These are phyloP conservation scores for Eudasyphora cyanicolor DNA, from an alignment of 2,888 invertebrate species.

Conservation along the genomic window DNA sequence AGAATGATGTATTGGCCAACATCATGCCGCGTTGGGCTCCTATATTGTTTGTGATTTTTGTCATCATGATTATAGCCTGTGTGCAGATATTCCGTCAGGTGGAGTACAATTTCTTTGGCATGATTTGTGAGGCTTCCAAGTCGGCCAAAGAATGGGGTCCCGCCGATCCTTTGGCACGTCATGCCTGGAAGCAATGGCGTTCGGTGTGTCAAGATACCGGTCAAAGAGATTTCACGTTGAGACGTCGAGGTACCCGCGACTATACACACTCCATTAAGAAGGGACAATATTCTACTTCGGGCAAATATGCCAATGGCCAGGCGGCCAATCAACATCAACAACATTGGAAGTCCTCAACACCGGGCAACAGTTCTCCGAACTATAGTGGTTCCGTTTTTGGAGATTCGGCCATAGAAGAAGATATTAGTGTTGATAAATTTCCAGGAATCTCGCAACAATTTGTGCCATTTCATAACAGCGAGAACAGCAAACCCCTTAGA, in stretches of 20 bases:
- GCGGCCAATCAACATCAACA: constrained; percentile 48
- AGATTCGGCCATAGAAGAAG: constrained; percentile 80
- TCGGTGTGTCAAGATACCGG: constrained; percentile 80
- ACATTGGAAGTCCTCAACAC: constrained; percentile 78
- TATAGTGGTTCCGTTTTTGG: constrained; percentile 80
- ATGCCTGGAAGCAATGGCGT: constrained; percentile 80
- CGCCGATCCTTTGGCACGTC: constrained; percentile 79
- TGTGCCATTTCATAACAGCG: constrained; percentile 75
- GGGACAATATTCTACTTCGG: constrained; percentile 78
- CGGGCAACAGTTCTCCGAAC: constrained; percentile 79
- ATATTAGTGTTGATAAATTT: constrained; percentile 80
- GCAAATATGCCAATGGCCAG: constrained; percentile 70
- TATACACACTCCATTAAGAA: constrained; percentile 80
- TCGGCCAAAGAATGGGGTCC: constrained; percentile 81
- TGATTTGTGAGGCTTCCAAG: constrained; percentile 80
- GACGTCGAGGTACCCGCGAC: constrained; percentile 79
- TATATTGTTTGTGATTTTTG: constrained; percentile 75
- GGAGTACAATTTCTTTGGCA: constrained; percentile 80
- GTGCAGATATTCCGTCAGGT: constrained; percentile 79
- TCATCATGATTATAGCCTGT: constrained; percentile 77
- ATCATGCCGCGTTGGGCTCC: constrained; percentile 79
- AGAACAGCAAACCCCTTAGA: constrained; percentile 73
- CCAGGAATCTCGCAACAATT: constrained; percentile 77
- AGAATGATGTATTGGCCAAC: constrained; percentile 73
- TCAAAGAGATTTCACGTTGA: constrained; percentile 78